Base-by-base conservation (phyloP, 1,140 invertebrate species). In the Ganaspis sp. region DNA sequence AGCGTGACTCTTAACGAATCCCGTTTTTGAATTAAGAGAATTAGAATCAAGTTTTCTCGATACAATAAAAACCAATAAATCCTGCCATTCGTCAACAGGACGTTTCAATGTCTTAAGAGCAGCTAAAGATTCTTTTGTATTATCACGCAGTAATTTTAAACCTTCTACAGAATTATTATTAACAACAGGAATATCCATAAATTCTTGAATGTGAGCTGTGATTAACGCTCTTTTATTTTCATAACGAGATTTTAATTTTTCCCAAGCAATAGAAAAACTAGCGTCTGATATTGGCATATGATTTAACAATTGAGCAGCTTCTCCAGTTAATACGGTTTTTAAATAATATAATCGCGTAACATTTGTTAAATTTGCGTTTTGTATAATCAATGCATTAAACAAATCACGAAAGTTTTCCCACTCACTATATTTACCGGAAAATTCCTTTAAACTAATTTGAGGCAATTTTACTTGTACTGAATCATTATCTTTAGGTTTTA, bases 21-120 rank as follows among this genome's bases (percentile, higher is more conserved):
- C 6, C 29, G 29, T 3, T 34, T 34, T 34, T 34, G 6, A 34
- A 34, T 34, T 34, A 2, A 34, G 29, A 3, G 29, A 34, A 3
- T 34, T 2, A 34, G 29, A 34, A 34, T 45, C 42, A 4, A 45
- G 42, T 4, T 45, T 9, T 15, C n/a, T 45, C 12, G 42, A 15
- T 12, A 45, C 4, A 15, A 45, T n/a, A 45, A 45, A 45, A 4
- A 45, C 6, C n/a, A 45, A 4, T 45, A 45, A 45, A n/a, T 12
- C 75, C 19, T 73, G 45, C 70, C 54, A 77, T 5, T 73, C 4
- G 3, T 77, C 54, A 19, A 69, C 34, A 2, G 75, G 34, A 12
- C 75, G 53, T n/a, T 38, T 34, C 26, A 77, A 70, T 21, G 73
- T 77, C 45, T 73, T 73, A 21, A 77, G 26, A 11, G 75, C 75